Evolutionary conservation across 2,113 vertebrate species (phyloP).

Genomic region (Taurulus bubalis): DNA sequence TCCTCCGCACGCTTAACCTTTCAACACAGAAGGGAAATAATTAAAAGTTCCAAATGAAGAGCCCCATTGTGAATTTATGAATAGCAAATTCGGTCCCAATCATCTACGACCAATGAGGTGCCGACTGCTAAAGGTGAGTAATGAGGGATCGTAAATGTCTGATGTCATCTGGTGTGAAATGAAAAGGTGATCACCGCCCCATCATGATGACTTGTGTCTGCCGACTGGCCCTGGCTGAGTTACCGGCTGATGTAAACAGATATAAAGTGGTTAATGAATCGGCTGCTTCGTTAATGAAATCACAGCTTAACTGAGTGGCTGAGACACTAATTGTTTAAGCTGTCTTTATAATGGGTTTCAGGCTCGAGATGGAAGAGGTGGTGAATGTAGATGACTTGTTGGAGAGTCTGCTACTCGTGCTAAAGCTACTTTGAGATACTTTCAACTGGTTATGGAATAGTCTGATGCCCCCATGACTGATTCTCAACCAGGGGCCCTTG

Average conservation of each 20-base stretch:
- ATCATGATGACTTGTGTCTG: constrained; percentile 18
- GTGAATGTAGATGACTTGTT: background rate
- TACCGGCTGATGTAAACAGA: constrained; percentile 46
- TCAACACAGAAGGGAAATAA: constrained; percentile 50
- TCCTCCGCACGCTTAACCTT: constrained; percentile 57
- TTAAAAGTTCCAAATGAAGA: constrained; percentile 56
- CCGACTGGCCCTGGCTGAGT: constrained; percentile 25
- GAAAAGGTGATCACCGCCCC: constrained; percentile 45
- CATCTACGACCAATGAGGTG: constrained; percentile 61
- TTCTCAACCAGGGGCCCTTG: background rate
- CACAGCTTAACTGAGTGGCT: constrained; percentile 6
- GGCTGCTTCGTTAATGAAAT: constrained; percentile 18
- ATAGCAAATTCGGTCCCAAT: constrained; percentile 67
- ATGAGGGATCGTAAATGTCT: constrained; percentile 62
- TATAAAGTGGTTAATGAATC: constrained; percentile 35
- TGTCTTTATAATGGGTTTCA: constrained; percentile 12
- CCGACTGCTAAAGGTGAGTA: constrained; percentile 51
- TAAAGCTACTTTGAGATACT: background rate
- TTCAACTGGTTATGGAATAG: background rate
- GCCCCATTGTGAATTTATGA: constrained; percentile 67
- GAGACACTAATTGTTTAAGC: constrained; percentile 24
- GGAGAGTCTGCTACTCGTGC: background rate
- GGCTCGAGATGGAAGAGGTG: background rate
- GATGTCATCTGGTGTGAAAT: constrained; percentile 42
- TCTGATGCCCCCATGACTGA: background rate